Conservation (phyloP, 2,888 invertebrate genomes). For the Nephrotoma flavescens region DNA sequence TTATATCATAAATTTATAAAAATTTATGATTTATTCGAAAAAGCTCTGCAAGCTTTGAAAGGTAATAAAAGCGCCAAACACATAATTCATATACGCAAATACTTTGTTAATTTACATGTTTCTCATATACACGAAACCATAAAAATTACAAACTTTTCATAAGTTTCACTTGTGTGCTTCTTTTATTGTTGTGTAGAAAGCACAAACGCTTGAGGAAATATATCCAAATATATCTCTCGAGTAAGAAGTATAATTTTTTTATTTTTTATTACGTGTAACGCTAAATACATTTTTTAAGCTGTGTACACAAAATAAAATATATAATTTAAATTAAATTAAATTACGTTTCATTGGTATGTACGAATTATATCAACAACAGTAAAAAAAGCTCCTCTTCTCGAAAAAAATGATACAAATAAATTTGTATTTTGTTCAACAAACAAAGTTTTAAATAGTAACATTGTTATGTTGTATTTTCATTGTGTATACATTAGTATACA, state of each 20-base stretch:
- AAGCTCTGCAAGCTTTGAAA: background rate
- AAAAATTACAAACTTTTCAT: background rate
- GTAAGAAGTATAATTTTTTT: background rate
- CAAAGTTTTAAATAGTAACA: background rate
- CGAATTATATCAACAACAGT: too few relatives aligned
- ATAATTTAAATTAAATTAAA: background rate
- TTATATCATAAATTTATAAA: background rate
- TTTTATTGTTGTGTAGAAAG: background rate
- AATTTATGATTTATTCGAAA: background rate
- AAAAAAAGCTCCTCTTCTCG: background rate
- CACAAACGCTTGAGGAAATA: background rate
- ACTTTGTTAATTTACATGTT: background rate
- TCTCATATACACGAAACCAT: background rate
- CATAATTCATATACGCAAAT: background rate
- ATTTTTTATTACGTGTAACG: background rate
- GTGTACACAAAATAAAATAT: background rate
- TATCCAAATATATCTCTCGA: background rate
- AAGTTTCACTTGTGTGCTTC: background rate
- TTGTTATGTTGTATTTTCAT: background rate
- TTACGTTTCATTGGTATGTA: background rate
- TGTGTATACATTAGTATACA: background rate
- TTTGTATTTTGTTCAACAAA: background rate
- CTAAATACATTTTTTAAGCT: background rate
- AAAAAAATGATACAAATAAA: background rate
- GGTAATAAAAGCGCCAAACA: background rate